Evolutionary conservation across 2,113 vertebrate genomes (phyloP).

Genomic region (Carassius carassius): DNA sequence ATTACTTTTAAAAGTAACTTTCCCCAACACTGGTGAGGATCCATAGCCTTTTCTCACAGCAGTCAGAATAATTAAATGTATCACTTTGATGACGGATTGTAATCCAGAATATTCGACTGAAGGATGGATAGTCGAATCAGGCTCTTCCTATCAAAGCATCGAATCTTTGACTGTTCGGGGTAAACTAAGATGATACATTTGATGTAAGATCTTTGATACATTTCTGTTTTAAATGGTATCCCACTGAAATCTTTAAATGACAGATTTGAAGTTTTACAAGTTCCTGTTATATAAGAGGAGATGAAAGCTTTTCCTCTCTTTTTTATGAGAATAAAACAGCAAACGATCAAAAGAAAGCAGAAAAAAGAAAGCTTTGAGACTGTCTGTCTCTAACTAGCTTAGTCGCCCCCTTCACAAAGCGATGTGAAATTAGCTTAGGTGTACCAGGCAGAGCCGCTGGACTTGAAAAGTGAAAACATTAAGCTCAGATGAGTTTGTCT

Average conservation of each 20-base stretch:
- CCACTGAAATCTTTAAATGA: neutral
- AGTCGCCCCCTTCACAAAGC: slow-evolving; percentile 67
- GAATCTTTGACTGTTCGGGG: too few species aligned
- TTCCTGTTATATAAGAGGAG: slow-evolving; percentile 57
- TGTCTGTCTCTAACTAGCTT: slow-evolving; percentile 89
- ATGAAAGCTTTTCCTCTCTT: slow-evolving; percentile 69
- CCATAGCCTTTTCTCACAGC: too few species aligned
- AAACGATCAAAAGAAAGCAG: slow-evolving; percentile 80
- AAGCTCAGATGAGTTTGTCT: slow-evolving; percentile 91
- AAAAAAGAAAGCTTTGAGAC: slow-evolving; percentile 84
- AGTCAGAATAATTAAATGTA: too few species aligned
- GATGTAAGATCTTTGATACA: neutral
- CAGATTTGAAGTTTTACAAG: slow-evolving; percentile 79
- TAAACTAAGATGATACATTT: neutral
- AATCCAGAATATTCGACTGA: too few species aligned
- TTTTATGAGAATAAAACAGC: slow-evolving; percentile 64
- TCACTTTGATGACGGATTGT: too few species aligned
- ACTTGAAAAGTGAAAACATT: slow-evolving; percentile 85
- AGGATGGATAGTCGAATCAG: too few species aligned
- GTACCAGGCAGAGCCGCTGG: slow-evolving; percentile 90
- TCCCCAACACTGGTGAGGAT: too few species aligned
- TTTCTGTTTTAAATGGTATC: neutral
- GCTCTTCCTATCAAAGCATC: too few species aligned
- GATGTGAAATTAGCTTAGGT: slow-evolving; percentile 84
- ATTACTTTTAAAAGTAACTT: too few species aligned